phyloP scores from a whole-genome alignment of 2,797 vertebrate species.

The Sternotherus odoratus region DNA sequence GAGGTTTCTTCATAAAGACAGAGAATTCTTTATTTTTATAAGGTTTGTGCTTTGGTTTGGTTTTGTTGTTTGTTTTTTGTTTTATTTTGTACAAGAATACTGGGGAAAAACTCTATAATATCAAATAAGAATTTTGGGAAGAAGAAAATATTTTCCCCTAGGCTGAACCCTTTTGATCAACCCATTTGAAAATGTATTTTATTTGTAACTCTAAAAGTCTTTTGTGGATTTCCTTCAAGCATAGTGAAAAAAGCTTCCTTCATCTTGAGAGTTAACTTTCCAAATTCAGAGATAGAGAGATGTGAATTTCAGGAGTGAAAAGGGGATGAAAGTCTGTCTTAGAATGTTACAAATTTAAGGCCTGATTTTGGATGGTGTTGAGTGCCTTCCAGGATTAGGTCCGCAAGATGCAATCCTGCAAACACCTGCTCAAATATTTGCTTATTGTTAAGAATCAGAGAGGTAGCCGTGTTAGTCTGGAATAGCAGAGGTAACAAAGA shows the following conservation, averaged over 20 bases:
- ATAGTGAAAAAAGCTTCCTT: neutral
- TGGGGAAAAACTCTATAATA: neutral
- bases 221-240: neutral
- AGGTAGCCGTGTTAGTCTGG: too few relatives aligned
- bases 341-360: neutral
- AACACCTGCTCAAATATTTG: rapidly evolving
- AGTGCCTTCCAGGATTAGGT: neutral
- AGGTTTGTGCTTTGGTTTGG: neutral
- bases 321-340: neutral
- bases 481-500: too few relatives aligned
- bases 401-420: neutral
- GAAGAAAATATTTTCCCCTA: conserved; percentile 7
- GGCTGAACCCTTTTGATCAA: neutral
- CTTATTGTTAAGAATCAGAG: too few relatives aligned
- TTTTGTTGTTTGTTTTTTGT: neutral
- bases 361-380: neutral
- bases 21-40: neutral
- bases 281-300: neutral
- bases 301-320: neutral
- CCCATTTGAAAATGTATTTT: neutral
- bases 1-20: neutral
- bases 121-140: neutral
- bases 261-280: neutral
- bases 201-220: neutral
- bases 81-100: neutral